Base-by-base conservation (phyloP, 2,113 vertebrate species). In the Thomomys bottae region DNA sequence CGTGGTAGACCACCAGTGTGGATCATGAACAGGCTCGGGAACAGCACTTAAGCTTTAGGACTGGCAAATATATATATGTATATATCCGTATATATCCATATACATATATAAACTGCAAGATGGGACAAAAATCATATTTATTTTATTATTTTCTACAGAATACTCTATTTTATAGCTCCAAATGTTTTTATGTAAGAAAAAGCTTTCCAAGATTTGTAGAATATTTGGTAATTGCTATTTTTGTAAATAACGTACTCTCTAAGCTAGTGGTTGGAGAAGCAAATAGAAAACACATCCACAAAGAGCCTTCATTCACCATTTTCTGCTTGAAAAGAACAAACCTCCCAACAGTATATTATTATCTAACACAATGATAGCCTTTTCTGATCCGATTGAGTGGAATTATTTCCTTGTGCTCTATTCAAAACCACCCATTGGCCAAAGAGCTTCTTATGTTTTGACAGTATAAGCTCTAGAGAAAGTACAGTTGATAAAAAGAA, bases 391-490 rank as follows among this genome's bases (percentile, higher is more conserved):
- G 1, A 94, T 89, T 91, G 90, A 49, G 42, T 11, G 32, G 78
- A 92, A 73, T 96, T 95, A 73, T 91, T 87, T 90, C 26, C 63
- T 96, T n/a, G n/a, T n/a, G n/a, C n/a, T n/a, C n/a, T n/a, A n/a
- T n/a, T 95, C 80, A 89, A 92, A 95, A 88, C 84, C 24, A 79
- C 83, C 80, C 76, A 95, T 78, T 95, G 94, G 83, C 89, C 67
- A 92, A 95, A 93, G 79, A 85, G 86, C 79, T 94, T 94, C 84
- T 95, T 93, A 93, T 94, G 73, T 94, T 94, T 94, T 94, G 75
- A 94, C 79, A 92, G 91, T 85, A 78, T 92, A 93, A 90, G 76
- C 64, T 79, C 42, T 57, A 82, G 75, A 89, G 75, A 88, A 93
- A 93, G 70, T 88, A 86, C 18, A 85, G 75, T 89, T 94, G 83